Conservation (phyloP, 2,113 vertebrate species). For the Trinectes maculatus region DNA sequence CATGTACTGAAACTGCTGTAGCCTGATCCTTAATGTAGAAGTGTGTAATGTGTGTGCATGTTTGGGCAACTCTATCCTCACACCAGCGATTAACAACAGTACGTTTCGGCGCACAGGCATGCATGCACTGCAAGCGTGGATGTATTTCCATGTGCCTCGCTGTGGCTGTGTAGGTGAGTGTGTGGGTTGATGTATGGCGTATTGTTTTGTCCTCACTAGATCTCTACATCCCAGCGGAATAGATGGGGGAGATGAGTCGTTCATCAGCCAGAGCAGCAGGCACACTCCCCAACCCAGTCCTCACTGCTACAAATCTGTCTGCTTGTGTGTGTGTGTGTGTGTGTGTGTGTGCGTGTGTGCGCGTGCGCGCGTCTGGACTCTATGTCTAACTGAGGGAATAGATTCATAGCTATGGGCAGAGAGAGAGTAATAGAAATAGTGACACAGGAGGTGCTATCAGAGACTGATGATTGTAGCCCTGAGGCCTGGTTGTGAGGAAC, state of each 20-base stretch:
- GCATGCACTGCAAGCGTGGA: neutral
- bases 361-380: constrained; percentile 12
- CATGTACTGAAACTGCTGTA: constrained; percentile 8
- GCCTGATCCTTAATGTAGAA: constrained; percentile 9
- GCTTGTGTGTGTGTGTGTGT: constrained; percentile 7
- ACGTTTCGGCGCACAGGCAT: neutral
- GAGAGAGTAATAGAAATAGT: constrained; percentile 22
- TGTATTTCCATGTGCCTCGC: neutral
- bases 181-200: constrained; percentile 34
- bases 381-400: constrained; percentile 25
- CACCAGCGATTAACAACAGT: neutral
- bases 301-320: constrained; percentile 52
- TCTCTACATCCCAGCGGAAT: constrained; percentile 46
- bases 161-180: constrained; percentile 13
- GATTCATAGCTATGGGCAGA: constrained; percentile 43
- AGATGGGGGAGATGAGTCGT: constrained; percentile 56
- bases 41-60: neutral
- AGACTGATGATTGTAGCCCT: constrained; percentile 51
- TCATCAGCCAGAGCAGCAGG: constrained; percentile 53
- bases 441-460: constrained; percentile 48
- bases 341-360: constrained; percentile 10
- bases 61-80: constrained; percentile 11
- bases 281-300: constrained; percentile 33
- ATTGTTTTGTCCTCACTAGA: constrained; percentile 21
- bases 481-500: constrained; percentile 53